phyloP scores from a whole-genome alignment of 1,140 invertebrate genomes.

The Pseudomyrmex dendroicus region DNA sequence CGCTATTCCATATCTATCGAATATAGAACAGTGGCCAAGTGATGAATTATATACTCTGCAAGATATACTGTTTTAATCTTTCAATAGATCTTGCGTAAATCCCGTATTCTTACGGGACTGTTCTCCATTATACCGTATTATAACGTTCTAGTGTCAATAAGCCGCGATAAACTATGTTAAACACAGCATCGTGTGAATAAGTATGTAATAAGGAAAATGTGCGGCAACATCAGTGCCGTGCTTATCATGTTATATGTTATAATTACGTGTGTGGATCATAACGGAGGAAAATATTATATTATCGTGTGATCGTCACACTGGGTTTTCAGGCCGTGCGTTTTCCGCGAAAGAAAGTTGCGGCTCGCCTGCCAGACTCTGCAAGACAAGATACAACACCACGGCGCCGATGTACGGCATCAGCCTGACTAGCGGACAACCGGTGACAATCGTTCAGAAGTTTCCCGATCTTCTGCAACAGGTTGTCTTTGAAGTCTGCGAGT shows the following conservation, averaged over 20 bases:
- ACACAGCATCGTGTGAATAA: neutral
- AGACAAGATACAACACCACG: constrained; percentile 95
- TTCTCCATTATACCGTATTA: constrained; percentile 33
- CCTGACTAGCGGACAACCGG: constrained; percentile 95
- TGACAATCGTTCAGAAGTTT: constrained; percentile 97
- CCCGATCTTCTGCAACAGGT: constrained; percentile 97
- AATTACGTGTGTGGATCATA: neutral
- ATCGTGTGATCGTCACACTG: constrained; percentile 29
- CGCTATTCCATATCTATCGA: neutral
- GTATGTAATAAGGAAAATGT: neutral
- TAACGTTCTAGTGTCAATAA: constrained; percentile 45
- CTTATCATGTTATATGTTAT: neutral
- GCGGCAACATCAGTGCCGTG: neutral
- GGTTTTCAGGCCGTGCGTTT: constrained; percentile 80
- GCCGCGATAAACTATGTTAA: constrained; percentile 32
- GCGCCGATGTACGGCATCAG: constrained; percentile 97
- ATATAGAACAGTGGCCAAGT: neutral
- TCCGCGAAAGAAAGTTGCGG: constrained; percentile 85
- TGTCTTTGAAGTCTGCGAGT: constrained; percentile 93
- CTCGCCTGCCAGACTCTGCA: constrained; percentile 91
- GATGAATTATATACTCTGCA: neutral
- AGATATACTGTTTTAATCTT: constrained; percentile 24
- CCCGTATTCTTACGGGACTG: constrained; percentile 50
- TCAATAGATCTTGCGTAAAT: neutral
- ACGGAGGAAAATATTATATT: neutral